Percentiles rank a stretch among this genome's conserved stretches.
These are phyloP conservation scores for Lichenostomus cassidix DNA, from an alignment of 2,113 vertebrate genomes.

Conservation along the genomic window DNA sequence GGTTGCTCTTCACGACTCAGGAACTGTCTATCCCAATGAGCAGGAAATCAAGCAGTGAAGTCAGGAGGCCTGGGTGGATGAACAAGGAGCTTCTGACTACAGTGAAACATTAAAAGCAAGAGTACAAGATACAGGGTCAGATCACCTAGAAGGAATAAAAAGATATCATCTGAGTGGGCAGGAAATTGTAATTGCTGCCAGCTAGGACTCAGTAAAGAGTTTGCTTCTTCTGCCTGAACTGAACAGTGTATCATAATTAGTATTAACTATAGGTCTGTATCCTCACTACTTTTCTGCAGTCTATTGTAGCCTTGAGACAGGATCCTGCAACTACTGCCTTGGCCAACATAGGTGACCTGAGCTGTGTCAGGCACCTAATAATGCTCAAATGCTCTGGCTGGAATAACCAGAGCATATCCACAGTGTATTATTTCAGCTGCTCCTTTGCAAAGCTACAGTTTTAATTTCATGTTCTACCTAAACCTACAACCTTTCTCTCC, in stretches of 20 bases:
- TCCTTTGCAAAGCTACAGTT: not conserved
- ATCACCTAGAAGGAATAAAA: not conserved
- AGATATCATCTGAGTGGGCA: not conserved
- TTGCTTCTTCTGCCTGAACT: not conserved
- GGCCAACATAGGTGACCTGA: not conserved
- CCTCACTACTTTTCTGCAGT: not conserved
- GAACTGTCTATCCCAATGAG: not conserved
- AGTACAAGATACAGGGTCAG: not conserved
- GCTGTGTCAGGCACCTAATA: not conserved
- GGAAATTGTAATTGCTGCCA: not conserved
- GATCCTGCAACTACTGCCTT: not conserved
- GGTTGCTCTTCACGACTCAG: not conserved
- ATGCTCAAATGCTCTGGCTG: accelerated
- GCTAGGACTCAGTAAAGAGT: not conserved
- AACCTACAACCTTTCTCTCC: not conserved
- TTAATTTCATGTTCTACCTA: not conserved
- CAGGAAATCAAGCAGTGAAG: not conserved
- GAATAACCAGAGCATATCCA: not conserved
- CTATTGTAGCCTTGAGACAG: not conserved
- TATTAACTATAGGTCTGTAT: not conserved
- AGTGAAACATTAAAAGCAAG: not conserved
- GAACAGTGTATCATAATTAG: not conserved
- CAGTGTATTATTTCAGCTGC: not conserved
- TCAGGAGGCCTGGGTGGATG: not conserved
- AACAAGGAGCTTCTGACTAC: not conserved